A percentile compares a stretch with the other conserved stretches of the same genome.
These are phyloP conservation scores for Drosophila villosipedis DNA, from an alignment of 2,888 invertebrate species.

Conservation along the genomic window DNA sequence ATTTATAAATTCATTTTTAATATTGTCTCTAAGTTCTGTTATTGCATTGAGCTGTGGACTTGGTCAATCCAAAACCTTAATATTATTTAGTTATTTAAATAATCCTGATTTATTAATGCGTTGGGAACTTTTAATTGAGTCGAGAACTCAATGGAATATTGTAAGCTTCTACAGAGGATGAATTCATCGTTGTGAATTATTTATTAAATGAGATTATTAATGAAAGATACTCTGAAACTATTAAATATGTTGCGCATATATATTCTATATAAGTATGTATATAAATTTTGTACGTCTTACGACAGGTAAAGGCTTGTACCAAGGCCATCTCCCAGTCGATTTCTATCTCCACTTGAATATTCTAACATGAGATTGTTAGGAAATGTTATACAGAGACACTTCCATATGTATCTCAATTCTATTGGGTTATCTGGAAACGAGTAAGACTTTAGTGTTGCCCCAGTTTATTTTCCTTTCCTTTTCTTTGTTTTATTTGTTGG, in stretches of 20 bases:
- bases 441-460: slow-evolving; percentile 29
- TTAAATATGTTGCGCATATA: not conserved
- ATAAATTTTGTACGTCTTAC: not conserved
- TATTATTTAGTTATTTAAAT: too few relatives aligned
- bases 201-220: not conserved
- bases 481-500: not conserved
- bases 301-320: not conserved
- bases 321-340: not conserved
- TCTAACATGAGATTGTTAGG: not conserved
- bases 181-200: not conserved
- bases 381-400: not conserved
- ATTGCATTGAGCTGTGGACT: too few relatives aligned
- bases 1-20: not conserved
- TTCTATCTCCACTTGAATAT: not conserved
- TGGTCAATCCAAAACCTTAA: too few relatives aligned
- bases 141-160: too few relatives aligned
- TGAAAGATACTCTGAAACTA: not conserved
- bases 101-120: too few relatives aligned
- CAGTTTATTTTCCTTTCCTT: not conserved
- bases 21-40: too few relatives aligned
- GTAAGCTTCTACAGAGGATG: too few relatives aligned
- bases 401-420: not conserved
- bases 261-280: not conserved
- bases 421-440: not conserved
- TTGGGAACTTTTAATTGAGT: too few relatives aligned